Base-by-base conservation (phyloP, 1,140 invertebrate species). In the Geopemphigus sp. region DNA sequence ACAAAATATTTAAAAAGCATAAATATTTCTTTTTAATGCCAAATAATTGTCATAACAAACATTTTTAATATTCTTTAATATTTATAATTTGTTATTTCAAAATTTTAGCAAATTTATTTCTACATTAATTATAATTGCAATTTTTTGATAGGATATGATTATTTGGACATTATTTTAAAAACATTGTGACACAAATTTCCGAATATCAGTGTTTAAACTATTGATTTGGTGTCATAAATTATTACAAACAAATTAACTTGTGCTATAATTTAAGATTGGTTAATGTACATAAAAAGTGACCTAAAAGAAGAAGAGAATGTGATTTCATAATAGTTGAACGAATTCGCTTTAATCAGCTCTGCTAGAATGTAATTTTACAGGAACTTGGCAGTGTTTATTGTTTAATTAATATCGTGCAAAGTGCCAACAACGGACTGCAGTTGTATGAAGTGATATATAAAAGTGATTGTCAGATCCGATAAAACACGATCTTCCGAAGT, bases 361-460 rank as follows among this genome's bases (percentile, higher is more conserved):
- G 24, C 54, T 57, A 57, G 26, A 56, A 57, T 74, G 29, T n/a
- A 74, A 74, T 74, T 74, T 74, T 32, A 29, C 26, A 14, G 14
- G 39, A 57, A 74, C 72, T 74, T 74, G 72, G 72, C 72, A 74
- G 54, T 74, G 72, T 74, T 74, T 74, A 74, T 74, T 74, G 72
- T 74, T 74, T 74, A 74, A 74, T 74, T 74, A 74, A 74, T 74
- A 57, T 57, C 17, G 54, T 57, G 24, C 54, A 39, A 57, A 74
- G 72, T 74, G 72, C 72, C 72, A 56, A 57, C 26, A n/a, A 12
- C 32, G 14, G 6, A 39, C 26, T 56, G 32, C 8, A 74, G 26
- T 74, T 57, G 1, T 56, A 39, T 39, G 72, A 70, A n/a, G n/a
- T n/a, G n/a, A n/a, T n/a, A n/a, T n/a, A 57, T 19, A 57, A 74